These are phyloP conservation scores for Pemphredon lugubris DNA, from an alignment of 2,888 invertebrate species.

Conservation along the genomic window DNA sequence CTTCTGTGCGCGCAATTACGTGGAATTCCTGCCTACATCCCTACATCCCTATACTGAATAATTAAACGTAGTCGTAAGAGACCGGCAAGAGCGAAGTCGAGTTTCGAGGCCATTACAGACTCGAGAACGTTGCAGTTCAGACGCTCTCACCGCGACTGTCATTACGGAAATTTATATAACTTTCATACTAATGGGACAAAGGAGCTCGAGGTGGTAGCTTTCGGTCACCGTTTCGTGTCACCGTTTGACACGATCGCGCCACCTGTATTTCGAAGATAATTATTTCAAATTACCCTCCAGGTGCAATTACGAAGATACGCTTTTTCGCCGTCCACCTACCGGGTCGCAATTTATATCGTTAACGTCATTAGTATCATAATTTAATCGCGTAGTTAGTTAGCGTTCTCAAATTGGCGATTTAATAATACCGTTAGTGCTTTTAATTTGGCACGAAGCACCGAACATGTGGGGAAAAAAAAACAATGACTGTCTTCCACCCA, in stretches of 20 bases:
- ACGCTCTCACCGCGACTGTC: constrained; percentile 8
- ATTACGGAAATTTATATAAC: constrained; percentile 49
- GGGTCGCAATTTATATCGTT: too few relatives aligned
- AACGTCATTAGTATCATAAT: too few relatives aligned
- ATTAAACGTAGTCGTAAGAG: constrained; percentile 37
- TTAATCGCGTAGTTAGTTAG: too few relatives aligned
- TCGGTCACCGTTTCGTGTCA: neutral
- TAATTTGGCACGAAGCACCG: too few relatives aligned
- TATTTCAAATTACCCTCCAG: too few relatives aligned
- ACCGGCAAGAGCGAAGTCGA: constrained; percentile 27
- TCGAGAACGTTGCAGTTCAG: constrained; percentile 14
- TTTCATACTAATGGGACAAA: constrained; percentile 45
- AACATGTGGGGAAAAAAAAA: too few relatives aligned
- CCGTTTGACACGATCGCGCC: neutral
- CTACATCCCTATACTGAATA: constrained; percentile 37
- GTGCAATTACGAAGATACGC: too few relatives aligned
- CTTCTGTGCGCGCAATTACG: constrained; percentile 28
- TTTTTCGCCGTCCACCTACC: too few relatives aligned
- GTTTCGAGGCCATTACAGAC: constrained; percentile 41
- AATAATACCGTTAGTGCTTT: too few relatives aligned
- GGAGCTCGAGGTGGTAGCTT: constrained; percentile 9
- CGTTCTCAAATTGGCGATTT: too few relatives aligned
- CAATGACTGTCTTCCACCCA: too few relatives aligned
- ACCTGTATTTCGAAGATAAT: too few relatives aligned
- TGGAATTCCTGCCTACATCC: constrained; percentile 35